Evolutionary conservation across 2,888 invertebrate genomes (phyloP), one percentile per base, ranked within the genome.

Genomic region (Harmothoe impar): DNA sequence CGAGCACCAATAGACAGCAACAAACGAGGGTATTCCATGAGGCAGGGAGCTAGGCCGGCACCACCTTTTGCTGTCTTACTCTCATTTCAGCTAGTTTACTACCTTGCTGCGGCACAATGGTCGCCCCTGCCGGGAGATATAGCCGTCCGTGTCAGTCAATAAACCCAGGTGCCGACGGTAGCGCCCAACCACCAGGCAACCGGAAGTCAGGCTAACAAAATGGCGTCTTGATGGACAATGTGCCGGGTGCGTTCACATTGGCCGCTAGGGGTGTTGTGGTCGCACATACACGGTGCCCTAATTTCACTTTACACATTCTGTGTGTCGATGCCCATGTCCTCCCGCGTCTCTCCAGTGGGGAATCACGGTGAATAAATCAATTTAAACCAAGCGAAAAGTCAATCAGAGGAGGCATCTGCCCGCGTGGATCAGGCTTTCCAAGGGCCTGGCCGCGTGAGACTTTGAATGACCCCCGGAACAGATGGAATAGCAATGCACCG

Each of bases 261-360:
- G 29, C 77, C 77, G 17, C 31, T 29, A 12, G 72, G 5, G 29
- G 29, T 17, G 72, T 29, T 29, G 25, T 72, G 29, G 25, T 15
- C 72, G 7, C 72, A 72, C 25, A 25, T 25, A 25, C 72, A 3
- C 0, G 62, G 62, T n/a, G 84, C 62, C 25, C 35, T 78, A 10
- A 84, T 84, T 84, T 84, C 84, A 84, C 84, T 84, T 84, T 84
- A 35, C 84, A 84, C 86, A 86, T 86, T 86, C 86, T 54, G 86
- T 54, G 15, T 86, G 86, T 56, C 86, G 33, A 86, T 54, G 86
- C 10, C 33, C 54, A 54, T 54, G 86, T 25, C 54, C 0, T 0
- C 86, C 86, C 23, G 31, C 29, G 86, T 86, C 56, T 31, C 23
- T 54, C 86, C 86, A 54, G 29, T 54, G 52, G 86, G 25, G 86